A percentile compares a stretch with the other conserved stretches of the same genome.
Evolutionary conservation across 2,113 vertebrate genomes (phyloP).

Genomic region (Varanus komodoensis): DNA sequence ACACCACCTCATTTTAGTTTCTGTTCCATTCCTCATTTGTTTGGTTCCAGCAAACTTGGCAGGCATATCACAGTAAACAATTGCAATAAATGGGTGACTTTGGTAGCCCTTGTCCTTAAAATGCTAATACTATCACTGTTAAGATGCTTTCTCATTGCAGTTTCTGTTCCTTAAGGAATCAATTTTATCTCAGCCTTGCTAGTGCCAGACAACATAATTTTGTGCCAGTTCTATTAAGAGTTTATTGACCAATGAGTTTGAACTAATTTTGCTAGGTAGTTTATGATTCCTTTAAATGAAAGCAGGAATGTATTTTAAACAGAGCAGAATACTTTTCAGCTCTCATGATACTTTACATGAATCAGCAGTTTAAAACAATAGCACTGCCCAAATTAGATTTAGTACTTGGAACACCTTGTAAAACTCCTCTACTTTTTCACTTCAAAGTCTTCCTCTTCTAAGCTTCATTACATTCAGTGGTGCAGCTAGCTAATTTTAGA

Average conservation of each 20-base stretch:
- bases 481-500: too few species aligned
- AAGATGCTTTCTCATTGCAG: slow-evolving; percentile 16
- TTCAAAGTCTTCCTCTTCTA: background rate
- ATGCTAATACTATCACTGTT: background rate
- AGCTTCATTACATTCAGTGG: background rate
- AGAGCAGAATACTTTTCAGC: slow-evolving; percentile 1
- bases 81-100: slow-evolving; percentile 17
- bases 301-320: background rate
- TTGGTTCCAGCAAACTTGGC: slow-evolving; percentile 34
- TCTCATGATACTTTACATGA: slow-evolving; percentile 41
- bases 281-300: slow-evolving; percentile 4
- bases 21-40: background rate
- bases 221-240: slow-evolving; percentile 11
- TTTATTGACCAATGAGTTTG: background rate
- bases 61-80: background rate
- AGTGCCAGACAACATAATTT: slow-evolving; percentile 22
- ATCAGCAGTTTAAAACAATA: slow-evolving; percentile 28
- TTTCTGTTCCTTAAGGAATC: slow-evolving; percentile 31
- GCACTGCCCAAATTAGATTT: slow-evolving; percentile 16
- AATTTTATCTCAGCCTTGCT: slow-evolving; percentile 9
- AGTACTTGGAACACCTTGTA: background rate
- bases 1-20: slow-evolving; percentile 9
- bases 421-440: background rate
- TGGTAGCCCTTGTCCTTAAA: slow-evolving; percentile 16
- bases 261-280: slow-evolving; percentile 30